phyloP scores from a whole-genome alignment of 2,797 vertebrate species.

The Tapirus indicus region DNA sequence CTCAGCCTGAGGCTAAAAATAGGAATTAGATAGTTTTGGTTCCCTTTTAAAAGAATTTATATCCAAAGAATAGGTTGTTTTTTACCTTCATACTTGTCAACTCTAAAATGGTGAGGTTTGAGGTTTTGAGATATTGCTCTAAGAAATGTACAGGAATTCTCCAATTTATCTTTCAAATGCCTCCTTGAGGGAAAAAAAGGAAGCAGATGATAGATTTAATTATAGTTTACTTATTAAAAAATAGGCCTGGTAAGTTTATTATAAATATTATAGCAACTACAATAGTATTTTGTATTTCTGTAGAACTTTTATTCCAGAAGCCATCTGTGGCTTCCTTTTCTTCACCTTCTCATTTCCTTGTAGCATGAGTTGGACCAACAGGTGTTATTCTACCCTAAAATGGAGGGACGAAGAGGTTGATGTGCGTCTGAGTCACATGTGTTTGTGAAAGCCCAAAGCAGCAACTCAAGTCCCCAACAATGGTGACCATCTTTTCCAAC shows the following conservation, averaged over 20 bases:
- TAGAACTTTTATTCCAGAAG: background rate
- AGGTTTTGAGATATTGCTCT: background rate
- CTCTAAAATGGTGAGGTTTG: background rate
- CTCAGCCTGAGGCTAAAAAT: background rate
- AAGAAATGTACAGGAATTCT: constrained; percentile 22
- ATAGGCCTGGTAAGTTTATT: background rate
- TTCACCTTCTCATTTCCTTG: background rate
- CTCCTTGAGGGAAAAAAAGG: background rate
- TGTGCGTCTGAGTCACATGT: background rate
- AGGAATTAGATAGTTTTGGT: background rate
- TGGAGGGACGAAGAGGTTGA: background rate
- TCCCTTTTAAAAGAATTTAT: background rate
- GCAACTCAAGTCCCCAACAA: background rate
- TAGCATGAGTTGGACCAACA: background rate
- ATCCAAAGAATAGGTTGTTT: background rate
- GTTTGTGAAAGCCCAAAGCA: background rate
- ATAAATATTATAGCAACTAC: background rate
- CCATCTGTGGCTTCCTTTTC: background rate
- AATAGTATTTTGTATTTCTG: background rate
- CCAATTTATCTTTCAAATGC: background rate
- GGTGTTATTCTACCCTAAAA: background rate
- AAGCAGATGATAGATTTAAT: background rate
- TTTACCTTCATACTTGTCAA: background rate
- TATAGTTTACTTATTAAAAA: background rate
- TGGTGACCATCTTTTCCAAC: background rate